Evolutionary conservation across 2,113 vertebrate genomes (phyloP).

Genomic region (Cettia cetti): DNA sequence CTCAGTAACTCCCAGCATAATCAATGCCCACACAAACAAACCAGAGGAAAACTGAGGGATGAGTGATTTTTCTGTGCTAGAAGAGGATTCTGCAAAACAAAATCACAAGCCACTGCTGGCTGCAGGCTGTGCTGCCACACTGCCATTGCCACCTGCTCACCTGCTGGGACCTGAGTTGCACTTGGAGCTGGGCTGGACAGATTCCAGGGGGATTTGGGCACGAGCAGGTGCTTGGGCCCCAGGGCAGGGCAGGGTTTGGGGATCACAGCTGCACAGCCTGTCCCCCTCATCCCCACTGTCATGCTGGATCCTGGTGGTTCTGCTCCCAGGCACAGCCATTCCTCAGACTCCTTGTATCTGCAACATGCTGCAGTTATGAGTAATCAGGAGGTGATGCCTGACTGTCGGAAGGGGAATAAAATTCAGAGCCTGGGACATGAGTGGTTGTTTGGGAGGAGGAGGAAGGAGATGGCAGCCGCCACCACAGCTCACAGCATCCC

Average conservation of each 20-base stretch:
- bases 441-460: not conserved
- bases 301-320: not conserved
- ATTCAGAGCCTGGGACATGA: not conserved
- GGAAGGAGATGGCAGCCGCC: not conserved
- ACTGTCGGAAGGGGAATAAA: not conserved
- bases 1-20: not conserved
- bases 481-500: not conserved
- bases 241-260: not conserved
- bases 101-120: accelerated
- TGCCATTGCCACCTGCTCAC: not conserved
- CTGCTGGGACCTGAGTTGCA: not conserved
- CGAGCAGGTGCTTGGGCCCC: accelerated
- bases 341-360: not conserved
- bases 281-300: accelerated
- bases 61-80: not conserved
- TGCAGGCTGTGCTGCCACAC: not conserved
- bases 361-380: slow-evolving; percentile 54
- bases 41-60: not conserved
- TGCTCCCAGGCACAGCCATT: not conserved
- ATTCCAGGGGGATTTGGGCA: not conserved
- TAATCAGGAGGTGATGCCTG: slow-evolving; percentile 10
- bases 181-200: not conserved
- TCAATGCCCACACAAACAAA: slow-evolving; percentile 30
- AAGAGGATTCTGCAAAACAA: not conserved
- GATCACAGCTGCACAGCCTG: not conserved